phyloP scores from a whole-genome alignment of 1,140 invertebrate species.

The Calephelis nemesis region DNA sequence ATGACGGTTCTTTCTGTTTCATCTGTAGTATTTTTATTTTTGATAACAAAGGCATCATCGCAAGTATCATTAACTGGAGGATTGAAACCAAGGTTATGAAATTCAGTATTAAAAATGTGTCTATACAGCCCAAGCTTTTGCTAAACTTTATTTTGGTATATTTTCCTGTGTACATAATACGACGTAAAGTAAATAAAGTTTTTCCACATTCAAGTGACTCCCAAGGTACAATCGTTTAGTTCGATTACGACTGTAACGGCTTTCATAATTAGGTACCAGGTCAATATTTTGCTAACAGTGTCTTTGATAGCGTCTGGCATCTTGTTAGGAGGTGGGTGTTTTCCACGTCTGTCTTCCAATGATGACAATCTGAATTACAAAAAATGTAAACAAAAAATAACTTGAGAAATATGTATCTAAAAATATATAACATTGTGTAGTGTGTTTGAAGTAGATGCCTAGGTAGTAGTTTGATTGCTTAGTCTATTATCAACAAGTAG shows the following conservation, averaged over 20 bases:
- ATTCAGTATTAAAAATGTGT: slow-evolving; percentile 9
- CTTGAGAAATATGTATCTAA: too few species aligned
- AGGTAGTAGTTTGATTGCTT: too few species aligned
- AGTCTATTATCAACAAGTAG: too few species aligned
- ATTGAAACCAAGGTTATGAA: not conserved
- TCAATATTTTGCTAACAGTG: not conserved
- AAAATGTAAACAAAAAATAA: too few species aligned
- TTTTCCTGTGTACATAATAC: not conserved
- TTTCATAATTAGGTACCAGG: not conserved
- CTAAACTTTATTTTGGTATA: slow-evolving; percentile 6
- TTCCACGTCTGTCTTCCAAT: not conserved
- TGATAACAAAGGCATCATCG: too few species aligned
- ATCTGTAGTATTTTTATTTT: too few species aligned
- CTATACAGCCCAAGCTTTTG: slow-evolving; percentile 6
- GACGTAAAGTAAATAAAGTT: not conserved
- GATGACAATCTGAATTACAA: too few species aligned
- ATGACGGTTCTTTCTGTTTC: too few species aligned
- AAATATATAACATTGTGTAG: too few species aligned
- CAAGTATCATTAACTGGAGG: too few species aligned
- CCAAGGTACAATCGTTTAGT: not conserved
- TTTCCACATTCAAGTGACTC: not conserved
- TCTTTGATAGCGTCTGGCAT: not conserved
- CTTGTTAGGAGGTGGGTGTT: not conserved
- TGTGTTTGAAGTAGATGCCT: too few species aligned
- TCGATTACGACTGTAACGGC: not conserved